These are phyloP conservation scores for Dolichotis patagonum DNA, from an alignment of 2,113 vertebrate species.

Conservation along the genomic window DNA sequence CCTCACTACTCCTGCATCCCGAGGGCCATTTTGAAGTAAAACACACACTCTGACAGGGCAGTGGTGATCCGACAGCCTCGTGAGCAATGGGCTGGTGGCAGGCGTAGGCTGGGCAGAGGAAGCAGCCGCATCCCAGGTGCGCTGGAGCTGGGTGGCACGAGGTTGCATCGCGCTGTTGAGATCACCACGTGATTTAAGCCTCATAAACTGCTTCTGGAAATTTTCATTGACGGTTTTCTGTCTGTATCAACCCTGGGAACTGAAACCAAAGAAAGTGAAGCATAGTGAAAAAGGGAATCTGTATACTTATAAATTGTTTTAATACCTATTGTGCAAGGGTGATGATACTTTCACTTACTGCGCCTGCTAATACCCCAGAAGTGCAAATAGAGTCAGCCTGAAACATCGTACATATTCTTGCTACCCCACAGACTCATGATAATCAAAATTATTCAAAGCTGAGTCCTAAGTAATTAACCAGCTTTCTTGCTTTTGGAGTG, in stretches of 20 bases:
- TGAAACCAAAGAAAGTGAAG: not conserved
- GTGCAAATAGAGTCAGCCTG: not conserved
- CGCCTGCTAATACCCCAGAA: not conserved
- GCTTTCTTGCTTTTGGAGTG: not conserved
- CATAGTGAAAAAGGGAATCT: too few relatives aligned
- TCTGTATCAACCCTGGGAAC: not conserved
- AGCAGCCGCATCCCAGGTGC: fast-evolving
- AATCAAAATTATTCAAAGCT: not conserved
- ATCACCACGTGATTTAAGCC: not conserved
- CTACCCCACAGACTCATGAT: not conserved
- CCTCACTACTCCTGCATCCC: not conserved
- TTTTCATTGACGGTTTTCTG: not conserved
- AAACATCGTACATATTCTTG: not conserved
- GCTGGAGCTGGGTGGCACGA: not conserved
- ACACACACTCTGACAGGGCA: not conserved
- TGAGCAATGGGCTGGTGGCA: not conserved
- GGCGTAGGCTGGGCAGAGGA: too few relatives aligned
- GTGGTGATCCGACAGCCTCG: not conserved
- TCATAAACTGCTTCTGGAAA: not conserved
- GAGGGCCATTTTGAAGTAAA: not conserved
- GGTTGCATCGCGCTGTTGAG: not conserved
- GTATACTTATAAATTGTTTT: not conserved
- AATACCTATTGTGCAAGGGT: not conserved
- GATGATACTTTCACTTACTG: not conserved
- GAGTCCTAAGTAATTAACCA: not conserved